A percentile compares a stretch with the other conserved stretches of the same genome.
phyloP scores from a whole-genome alignment of 2,888 invertebrate genomes.

The Lochmaea capreae region DNA sequence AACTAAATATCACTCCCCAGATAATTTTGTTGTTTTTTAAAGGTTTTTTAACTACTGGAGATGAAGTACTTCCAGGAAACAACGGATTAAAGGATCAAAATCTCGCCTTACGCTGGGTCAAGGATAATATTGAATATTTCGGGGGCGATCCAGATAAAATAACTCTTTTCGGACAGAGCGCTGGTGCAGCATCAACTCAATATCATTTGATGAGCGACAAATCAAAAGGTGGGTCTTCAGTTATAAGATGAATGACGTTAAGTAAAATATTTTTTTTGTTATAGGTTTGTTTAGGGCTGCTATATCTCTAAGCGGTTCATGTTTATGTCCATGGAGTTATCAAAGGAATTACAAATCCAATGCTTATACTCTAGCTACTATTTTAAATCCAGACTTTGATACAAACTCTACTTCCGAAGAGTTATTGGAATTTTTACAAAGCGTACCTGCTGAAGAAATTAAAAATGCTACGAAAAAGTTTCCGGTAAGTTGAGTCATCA shows the following conservation, averaged over 20 bases:
- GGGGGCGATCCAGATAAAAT: conserved; percentile 53
- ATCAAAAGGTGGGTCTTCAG: too few relatives aligned
- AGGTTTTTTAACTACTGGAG: conserved; percentile 52
- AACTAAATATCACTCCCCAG: too few relatives aligned
- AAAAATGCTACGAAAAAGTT: background rate
- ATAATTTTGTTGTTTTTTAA: background rate
- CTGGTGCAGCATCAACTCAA: conserved; percentile 49
- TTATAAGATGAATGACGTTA: too few relatives aligned
- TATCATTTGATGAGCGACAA: conserved; percentile 47
- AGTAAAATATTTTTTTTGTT: too few relatives aligned
- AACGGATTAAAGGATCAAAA: conserved; percentile 54
- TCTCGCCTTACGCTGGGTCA: conserved; percentile 50
- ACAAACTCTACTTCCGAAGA: conserved; percentile 41
- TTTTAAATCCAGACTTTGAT: conserved; percentile 51
- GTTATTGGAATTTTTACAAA: conserved; percentile 48
- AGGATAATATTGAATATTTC: conserved; percentile 51
- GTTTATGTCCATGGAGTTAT: conserved; percentile 61
- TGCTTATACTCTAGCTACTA: conserved; percentile 51
- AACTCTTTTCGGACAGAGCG: conserved; percentile 53
- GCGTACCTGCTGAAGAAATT: conserved; percentile 45
- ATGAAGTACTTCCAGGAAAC: conserved; percentile 51
- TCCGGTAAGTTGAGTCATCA: conserved; percentile 20
- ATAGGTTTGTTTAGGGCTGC: conserved; percentile 58
- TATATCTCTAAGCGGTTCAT: conserved; percentile 59
- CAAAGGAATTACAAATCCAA: conserved; percentile 54